These are phyloP conservation scores for Paramisgurnus dabryanus DNA, from an alignment of 2,113 vertebrate genomes.

Conservation along the genomic window DNA sequence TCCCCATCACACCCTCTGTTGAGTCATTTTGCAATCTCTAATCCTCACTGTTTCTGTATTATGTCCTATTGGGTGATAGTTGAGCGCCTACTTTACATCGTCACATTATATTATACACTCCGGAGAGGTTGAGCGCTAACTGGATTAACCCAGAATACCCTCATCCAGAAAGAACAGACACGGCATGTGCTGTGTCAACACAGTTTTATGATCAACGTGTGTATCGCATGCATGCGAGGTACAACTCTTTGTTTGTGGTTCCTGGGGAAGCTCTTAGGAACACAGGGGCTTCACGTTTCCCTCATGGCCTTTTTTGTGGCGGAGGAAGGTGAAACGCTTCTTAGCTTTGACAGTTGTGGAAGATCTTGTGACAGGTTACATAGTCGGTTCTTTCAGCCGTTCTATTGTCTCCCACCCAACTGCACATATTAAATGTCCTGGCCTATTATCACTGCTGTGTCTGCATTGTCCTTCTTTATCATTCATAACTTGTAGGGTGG, in stretches of 20 bases:
- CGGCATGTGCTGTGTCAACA: conserved; percentile 15
- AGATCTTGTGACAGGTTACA: conserved; percentile 70
- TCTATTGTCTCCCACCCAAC: conserved; percentile 31
- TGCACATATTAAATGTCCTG: conserved; percentile 62
- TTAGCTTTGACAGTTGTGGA: conserved; percentile 57
- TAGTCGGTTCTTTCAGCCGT: conserved; percentile 67
- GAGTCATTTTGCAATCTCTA: conserved; percentile 49
- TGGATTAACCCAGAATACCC: conserved; percentile 41
- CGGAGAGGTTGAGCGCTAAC: conserved; percentile 18
- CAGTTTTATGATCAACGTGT: conserved; percentile 44
- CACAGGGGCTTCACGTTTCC: background rate
- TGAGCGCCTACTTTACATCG: background rate
- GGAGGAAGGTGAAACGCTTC: conserved; percentile 59
- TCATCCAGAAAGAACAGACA: background rate
- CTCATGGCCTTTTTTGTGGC: conserved; percentile 27
- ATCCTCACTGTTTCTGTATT: conserved; percentile 45
- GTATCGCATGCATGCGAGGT: conserved; percentile 13
- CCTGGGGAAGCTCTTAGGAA: conserved; percentile 5
- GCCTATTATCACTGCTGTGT: conserved; percentile 54
- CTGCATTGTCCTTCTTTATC: conserved; percentile 36
- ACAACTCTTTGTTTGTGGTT: background rate
- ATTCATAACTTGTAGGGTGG: background rate
- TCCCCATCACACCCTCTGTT: conserved; percentile 55
- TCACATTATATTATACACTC: conserved; percentile 15
- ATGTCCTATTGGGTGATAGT: conserved; percentile 41